A percentile compares a stretch with the other conserved stretches of the same genome.
These are phyloP conservation scores for Eurystomus gularis DNA, from an alignment of 2,113 vertebrate genomes.

Conservation along the genomic window DNA sequence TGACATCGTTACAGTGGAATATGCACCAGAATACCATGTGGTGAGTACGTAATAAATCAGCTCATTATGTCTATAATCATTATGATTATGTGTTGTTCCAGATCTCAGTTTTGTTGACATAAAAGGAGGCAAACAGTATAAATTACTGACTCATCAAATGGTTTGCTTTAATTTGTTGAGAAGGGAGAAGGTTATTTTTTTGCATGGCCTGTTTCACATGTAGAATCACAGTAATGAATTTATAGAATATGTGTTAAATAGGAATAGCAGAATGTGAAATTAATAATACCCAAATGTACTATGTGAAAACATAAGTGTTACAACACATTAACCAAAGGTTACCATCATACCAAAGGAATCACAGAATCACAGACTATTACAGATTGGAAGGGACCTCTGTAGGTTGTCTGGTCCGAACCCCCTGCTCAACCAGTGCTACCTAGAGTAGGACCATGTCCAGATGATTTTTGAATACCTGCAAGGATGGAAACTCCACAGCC, in stretches of 20 bases:
- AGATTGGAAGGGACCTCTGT: neutral
- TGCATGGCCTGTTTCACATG: neutral
- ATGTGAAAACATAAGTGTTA: neutral
- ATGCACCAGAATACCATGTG: conserved; percentile 47
- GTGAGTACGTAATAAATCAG: conserved; percentile 49
- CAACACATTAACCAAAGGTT: neutral
- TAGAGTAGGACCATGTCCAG: neutral
- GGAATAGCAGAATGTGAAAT: neutral
- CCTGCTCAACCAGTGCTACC: too few relatives aligned
- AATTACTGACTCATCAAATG: conserved; percentile 60
- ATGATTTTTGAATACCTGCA: neutral
- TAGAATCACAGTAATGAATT: neutral
- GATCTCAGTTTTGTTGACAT: conserved; percentile 36
- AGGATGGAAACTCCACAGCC: neutral
- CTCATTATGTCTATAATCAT: conserved; percentile 44
- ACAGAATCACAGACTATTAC: neutral
- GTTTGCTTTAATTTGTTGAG: conserved; percentile 7
- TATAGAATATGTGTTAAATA: neutral
- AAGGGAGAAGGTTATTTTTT: neutral
- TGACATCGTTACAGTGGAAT: conserved; percentile 44
- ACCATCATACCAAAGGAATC: neutral
- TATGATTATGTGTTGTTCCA: conserved; percentile 48
- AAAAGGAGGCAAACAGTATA: conserved; percentile 40
- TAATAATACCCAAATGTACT: neutral
- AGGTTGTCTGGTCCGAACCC: neutral